These are phyloP conservation scores for Anhinga rufa DNA, from an alignment of 2,113 vertebrate genomes.

Conservation along the genomic window DNA sequence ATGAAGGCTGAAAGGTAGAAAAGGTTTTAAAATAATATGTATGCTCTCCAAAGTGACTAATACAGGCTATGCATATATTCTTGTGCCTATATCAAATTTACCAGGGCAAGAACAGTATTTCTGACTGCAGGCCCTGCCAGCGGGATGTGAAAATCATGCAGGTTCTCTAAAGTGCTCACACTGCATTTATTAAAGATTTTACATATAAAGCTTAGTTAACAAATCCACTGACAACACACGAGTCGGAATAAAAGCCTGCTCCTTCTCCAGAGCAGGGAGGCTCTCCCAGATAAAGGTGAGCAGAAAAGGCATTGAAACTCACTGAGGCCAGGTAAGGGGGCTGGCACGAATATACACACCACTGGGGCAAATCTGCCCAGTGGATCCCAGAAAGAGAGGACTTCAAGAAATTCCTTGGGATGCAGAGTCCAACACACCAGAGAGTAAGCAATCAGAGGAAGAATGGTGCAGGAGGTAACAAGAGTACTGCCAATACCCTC, in stretches of 20 bases:
- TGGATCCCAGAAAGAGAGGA: neutral
- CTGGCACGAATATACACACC: neutral
- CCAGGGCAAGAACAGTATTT: neutral
- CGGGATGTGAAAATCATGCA: neutral
- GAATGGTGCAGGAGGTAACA: neutral
- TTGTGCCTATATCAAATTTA: neutral
- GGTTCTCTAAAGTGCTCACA: neutral
- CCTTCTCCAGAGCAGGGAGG: neutral
- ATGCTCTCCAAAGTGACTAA: neutral
- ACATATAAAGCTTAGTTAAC: constrained; percentile 18
- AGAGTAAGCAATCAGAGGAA: neutral
- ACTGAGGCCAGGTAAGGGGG: neutral
- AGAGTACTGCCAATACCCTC: neutral
- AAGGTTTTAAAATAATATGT: neutral
- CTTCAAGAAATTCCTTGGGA: neutral
- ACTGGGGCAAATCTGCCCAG: neutral
- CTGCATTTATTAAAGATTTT: neutral
- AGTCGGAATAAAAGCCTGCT: neutral
- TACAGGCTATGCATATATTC: neutral
- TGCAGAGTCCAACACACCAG: neutral
- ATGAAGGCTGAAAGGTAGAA: neutral
- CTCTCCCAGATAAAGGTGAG: neutral
- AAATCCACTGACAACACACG: neutral
- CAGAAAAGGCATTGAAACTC: neutral
- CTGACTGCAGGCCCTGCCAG: neutral